These are phyloP conservation scores for Argentina silus DNA, from an alignment of 2,797 vertebrate species.

Conservation along the genomic window DNA sequence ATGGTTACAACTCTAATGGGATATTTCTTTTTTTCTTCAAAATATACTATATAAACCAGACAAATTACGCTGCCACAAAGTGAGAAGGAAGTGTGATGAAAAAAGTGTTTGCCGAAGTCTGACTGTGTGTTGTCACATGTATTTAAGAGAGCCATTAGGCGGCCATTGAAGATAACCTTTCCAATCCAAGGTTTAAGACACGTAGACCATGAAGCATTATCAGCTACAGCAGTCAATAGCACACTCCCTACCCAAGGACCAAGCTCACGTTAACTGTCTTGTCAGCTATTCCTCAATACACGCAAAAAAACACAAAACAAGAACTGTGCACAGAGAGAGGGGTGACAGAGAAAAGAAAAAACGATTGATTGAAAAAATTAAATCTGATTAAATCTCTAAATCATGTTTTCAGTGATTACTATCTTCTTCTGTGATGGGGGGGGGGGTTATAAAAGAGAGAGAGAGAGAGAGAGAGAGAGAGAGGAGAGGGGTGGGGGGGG, in stretches of 20 bases:
- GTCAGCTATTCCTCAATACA: neutral
- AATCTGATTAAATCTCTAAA: neutral
- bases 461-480: too few relatives aligned
- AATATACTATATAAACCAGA: conserved; percentile 45
- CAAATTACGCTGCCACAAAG: conserved; percentile 40
- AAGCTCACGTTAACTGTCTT: conserved; percentile 23
- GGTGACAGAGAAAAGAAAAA: neutral
- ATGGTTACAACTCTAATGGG: conserved; percentile 71
- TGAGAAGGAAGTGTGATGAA: conserved; percentile 25
- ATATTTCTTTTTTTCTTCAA: conserved; percentile 43
- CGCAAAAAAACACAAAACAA: neutral
- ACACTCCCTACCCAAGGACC: conserved; percentile 23
- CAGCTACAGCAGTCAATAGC: conserved; percentile 18
- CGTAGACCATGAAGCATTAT: neutral
- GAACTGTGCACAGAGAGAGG: neutral
- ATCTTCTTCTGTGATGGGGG: neutral
- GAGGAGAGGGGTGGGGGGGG: too few relatives aligned
- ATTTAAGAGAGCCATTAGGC: conserved; percentile 36
- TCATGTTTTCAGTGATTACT: neutral
- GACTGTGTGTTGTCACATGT: conserved; percentile 10
- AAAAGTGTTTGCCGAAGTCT: conserved; percentile 28
- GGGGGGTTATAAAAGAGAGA: neutral
- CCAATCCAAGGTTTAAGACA: conserved; percentile 24
- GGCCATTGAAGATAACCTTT: conserved; percentile 48
- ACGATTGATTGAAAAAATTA: neutral